phyloP scores from a whole-genome alignment of 2,113 vertebrate genomes.

The Pipra filicauda region DNA sequence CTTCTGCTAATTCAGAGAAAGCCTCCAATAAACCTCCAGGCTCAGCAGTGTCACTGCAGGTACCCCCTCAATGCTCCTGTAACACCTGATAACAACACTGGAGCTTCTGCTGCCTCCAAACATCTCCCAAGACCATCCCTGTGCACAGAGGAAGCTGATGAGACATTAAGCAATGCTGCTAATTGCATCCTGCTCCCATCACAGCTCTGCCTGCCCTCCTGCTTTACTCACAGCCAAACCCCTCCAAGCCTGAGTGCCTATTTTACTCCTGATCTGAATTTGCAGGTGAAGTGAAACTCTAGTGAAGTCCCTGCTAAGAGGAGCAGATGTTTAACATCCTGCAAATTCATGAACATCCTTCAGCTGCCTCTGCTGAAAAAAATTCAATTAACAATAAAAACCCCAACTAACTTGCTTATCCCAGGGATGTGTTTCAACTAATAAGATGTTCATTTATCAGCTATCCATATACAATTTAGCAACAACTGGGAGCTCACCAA shows the following conservation, averaged over 20 bases:
- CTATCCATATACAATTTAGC: slow-evolving; percentile 39
- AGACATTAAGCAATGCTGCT: background rate
- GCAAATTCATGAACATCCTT: slow-evolving; percentile 65
- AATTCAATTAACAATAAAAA: slow-evolving; percentile 76
- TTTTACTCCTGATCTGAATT: slow-evolving; percentile 39
- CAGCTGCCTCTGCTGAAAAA: slow-evolving; percentile 54
- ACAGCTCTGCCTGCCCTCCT: background rate
- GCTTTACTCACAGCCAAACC: background rate
- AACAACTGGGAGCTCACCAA: background rate
- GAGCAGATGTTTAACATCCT: slow-evolving; percentile 73
- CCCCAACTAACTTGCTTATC: slow-evolving; percentile 60
- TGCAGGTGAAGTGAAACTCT: slow-evolving; percentile 25
- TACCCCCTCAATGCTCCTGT: rapidly evolving
- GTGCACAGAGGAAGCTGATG: background rate
- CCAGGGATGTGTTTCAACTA: slow-evolving; percentile 36
- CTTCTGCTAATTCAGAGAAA: background rate
- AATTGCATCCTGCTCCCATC: background rate
- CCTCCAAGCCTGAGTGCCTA: background rate
- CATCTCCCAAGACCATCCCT: background rate
- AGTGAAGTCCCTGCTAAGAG: slow-evolving; percentile 32
- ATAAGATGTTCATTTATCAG: slow-evolving; percentile 31
- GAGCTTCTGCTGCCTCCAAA: background rate
- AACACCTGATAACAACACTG: background rate
- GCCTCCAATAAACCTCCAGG: background rate
- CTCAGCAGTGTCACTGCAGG: background rate